Percentiles rank a stretch among this genome's conserved stretches.
These are phyloP conservation scores for Bungarus multicinctus DNA, from an alignment of 2,113 vertebrate genomes.

Conservation along the genomic window DNA sequence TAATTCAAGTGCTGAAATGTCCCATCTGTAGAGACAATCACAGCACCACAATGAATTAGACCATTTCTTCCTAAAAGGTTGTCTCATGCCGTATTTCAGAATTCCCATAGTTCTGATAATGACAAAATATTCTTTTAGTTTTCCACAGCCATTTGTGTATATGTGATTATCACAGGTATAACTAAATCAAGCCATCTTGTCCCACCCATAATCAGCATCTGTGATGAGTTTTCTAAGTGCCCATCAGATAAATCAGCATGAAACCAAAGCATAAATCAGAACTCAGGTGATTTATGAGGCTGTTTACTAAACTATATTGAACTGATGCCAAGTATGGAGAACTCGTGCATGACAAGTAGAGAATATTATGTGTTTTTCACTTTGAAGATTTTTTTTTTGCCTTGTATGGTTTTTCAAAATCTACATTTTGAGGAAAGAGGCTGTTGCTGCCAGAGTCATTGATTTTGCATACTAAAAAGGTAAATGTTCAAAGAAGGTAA, in stretches of 20 bases:
- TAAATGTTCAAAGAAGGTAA: background rate
- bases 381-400: background rate
- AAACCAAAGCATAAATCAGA: conserved; percentile 11
- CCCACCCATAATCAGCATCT: background rate
- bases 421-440: conserved; percentile 9
- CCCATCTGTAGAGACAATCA: background rate
- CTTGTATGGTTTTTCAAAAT: conserved; percentile 4
- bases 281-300: conserved; percentile 16
- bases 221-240: background rate
- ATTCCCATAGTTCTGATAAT: background rate
- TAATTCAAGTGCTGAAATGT: background rate
- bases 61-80: background rate
- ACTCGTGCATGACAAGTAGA: conserved; percentile 12
- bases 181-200: background rate
- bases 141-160: background rate
- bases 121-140: background rate
- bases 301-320: conserved; percentile 32
- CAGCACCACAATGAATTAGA: background rate
- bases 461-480: conserved; percentile 10
- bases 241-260: conserved; percentile 11
- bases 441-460: background rate
- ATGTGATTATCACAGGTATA: background rate
- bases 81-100: background rate
- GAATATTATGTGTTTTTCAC: conserved; percentile 9
- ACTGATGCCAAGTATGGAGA: conserved; percentile 7